Conservation (phyloP, 2,888 invertebrate genomes). For the Chydorus sphaericus region DNA sequence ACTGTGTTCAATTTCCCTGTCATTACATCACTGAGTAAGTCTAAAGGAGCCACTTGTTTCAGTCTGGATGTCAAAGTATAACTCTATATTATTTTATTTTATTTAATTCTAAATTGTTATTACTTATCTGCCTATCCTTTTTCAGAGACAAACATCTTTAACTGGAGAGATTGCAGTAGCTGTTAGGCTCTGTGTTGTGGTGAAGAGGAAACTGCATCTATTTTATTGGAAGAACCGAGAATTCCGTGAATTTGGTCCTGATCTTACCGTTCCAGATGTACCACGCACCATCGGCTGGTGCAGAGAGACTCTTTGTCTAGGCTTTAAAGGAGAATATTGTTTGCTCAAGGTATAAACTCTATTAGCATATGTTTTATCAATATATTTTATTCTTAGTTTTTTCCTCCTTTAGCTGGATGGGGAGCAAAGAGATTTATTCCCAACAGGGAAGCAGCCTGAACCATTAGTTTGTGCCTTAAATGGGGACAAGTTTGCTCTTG, state of each 20-base stretch:
- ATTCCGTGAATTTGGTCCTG: conserved; percentile 49
- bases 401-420: conserved; percentile 31
- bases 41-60: conserved; percentile 80
- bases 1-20: conserved; percentile 64
- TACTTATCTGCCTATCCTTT: conserved; percentile 14
- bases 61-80: conserved; percentile 60
- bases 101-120: neutral
- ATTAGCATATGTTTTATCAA: neutral
- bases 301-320: conserved; percentile 68
- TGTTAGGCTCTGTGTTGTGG: conserved; percentile 76
- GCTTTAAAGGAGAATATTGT: conserved; percentile 68
- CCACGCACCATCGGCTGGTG: conserved; percentile 71
- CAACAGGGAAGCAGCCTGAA: conserved; percentile 65
- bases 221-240: conserved; percentile 78
- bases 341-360: conserved; percentile 47
- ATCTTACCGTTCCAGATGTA: conserved; percentile 61
- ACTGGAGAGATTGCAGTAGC: conserved; percentile 61
- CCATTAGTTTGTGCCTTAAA: conserved; percentile 43
- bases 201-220: conserved; percentile 66
- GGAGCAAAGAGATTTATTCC: conserved; percentile 65
- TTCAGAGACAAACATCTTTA: conserved; percentile 39
- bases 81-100: too few species aligned
- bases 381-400: conserved; percentile 5
- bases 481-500: conserved; percentile 46
- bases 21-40: conserved; percentile 56